These are phyloP conservation scores for Gulo gulo DNA, from an alignment of 2,113 vertebrate species.

Conservation along the genomic window DNA sequence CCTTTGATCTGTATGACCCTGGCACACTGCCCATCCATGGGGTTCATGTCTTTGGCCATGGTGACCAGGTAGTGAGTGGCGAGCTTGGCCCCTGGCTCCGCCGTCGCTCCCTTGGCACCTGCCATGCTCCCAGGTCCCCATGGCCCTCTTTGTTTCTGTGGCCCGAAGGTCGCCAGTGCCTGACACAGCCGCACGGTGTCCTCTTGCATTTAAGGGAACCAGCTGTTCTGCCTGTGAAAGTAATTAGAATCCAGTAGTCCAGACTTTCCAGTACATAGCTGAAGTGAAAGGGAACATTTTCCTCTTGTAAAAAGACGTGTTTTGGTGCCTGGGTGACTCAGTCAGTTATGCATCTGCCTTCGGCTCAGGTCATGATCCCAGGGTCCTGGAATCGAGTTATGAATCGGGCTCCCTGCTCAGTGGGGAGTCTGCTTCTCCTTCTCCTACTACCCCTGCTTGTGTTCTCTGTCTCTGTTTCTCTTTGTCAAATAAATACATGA, in stretches of 20 bases:
- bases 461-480: too few species aligned
- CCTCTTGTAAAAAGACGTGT: not conserved
- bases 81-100: accelerated
- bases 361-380: too few species aligned
- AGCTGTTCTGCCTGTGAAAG: not conserved
- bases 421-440: too few species aligned
- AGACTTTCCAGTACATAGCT: not conserved
- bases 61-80: not conserved
- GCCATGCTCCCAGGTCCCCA: not conserved
- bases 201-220: not conserved
- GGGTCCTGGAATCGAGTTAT: too few species aligned
- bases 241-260: not conserved
- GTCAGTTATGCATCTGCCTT: too few species aligned
- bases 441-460: too few species aligned
- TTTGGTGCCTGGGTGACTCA: too few species aligned
- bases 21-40: too few species aligned
- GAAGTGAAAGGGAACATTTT: not conserved
- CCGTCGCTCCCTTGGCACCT: too few species aligned
- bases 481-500: too few species aligned
- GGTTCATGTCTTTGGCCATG: not conserved
- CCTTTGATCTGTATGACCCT: not conserved
- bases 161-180: not conserved
- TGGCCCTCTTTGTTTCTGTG: not conserved
- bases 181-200: accelerated
- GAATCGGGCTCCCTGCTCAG: too few species aligned